Evolutionary conservation across 1,140 invertebrate genomes (phyloP), one percentile per base, ranked within the genome.

Genomic region (Aphis craccivora): DNA sequence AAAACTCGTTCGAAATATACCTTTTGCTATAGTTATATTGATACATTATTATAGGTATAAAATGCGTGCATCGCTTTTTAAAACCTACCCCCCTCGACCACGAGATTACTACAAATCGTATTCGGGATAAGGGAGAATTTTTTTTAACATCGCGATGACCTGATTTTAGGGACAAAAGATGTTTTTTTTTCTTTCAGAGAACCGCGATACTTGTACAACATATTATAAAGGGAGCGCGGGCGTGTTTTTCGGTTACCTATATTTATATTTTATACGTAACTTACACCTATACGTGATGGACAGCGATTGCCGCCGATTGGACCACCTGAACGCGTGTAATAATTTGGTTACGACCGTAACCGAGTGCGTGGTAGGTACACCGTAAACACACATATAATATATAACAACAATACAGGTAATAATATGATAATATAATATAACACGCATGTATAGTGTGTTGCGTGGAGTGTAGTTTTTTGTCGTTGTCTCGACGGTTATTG

Each of bases 281-380:
- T 35, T 83, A 83, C 81, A 83, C 20, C 81, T 2, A 40, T 40
- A 83, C 37, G 22, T 0, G 37, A 40, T 1, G 37, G 37, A 40
- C 37, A 40, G 37, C 37, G 37, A 40, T 40, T 40, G 22, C 22
- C 23, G 7, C 37, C 23, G 35, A 84, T 84, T 84, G 83, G 37
- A 84, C 37, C 23, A 84, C 37, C 23, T 43, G 20, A 43, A 40
- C 23, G 23, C 23, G 20, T 88, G n/a, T 11, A 20, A 48, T 48
- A 88, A 88, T 51, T 88, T 90, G 4, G 23, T 60, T 90, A 90
- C n/a, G 25, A 43, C 89, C 89, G 89, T 67, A 67, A 90, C 89
- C 25, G 55, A 90, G 35, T 18, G 35, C 9, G 23, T 5, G 1
- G 45, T 20, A 25, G 1, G 30, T 20, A 25, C 30, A 30, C 30